Base-by-base conservation (phyloP, 2,797 vertebrate genomes). In the Falco naumanni region DNA sequence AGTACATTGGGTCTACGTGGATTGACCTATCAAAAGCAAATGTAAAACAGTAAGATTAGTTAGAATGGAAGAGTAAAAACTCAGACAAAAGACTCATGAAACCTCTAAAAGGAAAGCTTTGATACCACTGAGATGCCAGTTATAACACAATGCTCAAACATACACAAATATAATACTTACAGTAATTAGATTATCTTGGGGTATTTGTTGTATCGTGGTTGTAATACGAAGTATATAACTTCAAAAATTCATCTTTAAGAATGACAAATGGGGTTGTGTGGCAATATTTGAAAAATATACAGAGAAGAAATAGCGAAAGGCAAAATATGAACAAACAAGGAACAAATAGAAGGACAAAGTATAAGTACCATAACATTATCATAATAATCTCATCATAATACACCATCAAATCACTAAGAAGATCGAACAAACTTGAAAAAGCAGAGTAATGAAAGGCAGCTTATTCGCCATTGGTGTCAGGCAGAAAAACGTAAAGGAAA, bases 331-430 rank as follows among this genome's bases (percentile, higher is more conserved):
- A 2, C 41, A 68, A 89, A 28, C 6, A 31, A 4, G 16, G 37
- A 95, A 88, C 16, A 91, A 75, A 78, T 3, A 61, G 16, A 84
- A 82, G 9, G 72, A 88, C 60, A 91, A 91, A 93, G 20, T 68
- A 18, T 57, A 61, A 84, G 33, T 70, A 72, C 31, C 15, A 48
- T 76, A 90, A 66, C 20, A 95, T 88, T 96, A 90, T 81, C 72
- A 78, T 93, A 93, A 93, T 75, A 92, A 93, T 75, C 21, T n/a
- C 57, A 91, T 83, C 51, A 87, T 88, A 86, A 72, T 84, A 84
- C 88, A 88, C n/a, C 11, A n/a, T 22, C 82, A 51, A 89, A 75
- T 65, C 20, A 43, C 63, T 63, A 86, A 91, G 61, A 77, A 76
- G 57, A 77, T 53, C 85, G 37, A 77, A 80, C 17, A 89, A 33